Base-by-base conservation (phyloP, 37 sponge, comb jelly and placozoan species). In the Crambe crambe region DNA sequence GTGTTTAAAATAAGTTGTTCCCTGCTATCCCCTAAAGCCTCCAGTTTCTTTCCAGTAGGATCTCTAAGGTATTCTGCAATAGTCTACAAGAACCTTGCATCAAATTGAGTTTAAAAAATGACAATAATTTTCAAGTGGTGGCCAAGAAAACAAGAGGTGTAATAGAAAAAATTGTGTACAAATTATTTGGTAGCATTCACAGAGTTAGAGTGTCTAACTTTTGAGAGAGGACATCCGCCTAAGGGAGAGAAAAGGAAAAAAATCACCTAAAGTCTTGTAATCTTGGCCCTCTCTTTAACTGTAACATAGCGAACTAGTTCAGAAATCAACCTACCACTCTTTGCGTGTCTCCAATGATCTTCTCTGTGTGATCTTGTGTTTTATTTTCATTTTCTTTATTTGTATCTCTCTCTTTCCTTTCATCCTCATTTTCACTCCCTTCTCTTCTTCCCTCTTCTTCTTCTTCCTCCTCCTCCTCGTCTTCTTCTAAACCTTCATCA, bases 401-500 rank as follows among this genome's bases (percentile, higher is more conserved):
- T 40, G 70, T 43, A 12, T 42, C 39, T 22, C 47, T 58, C 37
- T 72, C 62, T 17, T 57, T 39, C 17, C 40, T 51, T 59, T 37
- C 62, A 15, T 72, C 68, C 37, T 77, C 84, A n/a, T 56, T 42
- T 42, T 63, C 85, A 18, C 58, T 73, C 35, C 65, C 86, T n/a
- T 80, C 81, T 39, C 29, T 42, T 44, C 69, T 81, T 41, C 38
- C 78, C 40, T 85, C 86, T 17, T 79, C 70, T 20, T 75, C 80
- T 10, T 74, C 85, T 22, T 82, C 78, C 8, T 59, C 87, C 9
- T 86, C 92, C 12, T 91, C 92, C 0, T 90, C 91, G 37, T 91
- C 94, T 27, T 63, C 74, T 29, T 82, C 89, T 22, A 51, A 64
- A 27, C 95, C 94, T 40, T 96, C 99, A 56, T 98, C 99, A 15